Evolutionary conservation across 2,113 vertebrate species (phyloP), one percentile per base, ranked within the genome.

Genomic region (Prunella fulvescens): DNA sequence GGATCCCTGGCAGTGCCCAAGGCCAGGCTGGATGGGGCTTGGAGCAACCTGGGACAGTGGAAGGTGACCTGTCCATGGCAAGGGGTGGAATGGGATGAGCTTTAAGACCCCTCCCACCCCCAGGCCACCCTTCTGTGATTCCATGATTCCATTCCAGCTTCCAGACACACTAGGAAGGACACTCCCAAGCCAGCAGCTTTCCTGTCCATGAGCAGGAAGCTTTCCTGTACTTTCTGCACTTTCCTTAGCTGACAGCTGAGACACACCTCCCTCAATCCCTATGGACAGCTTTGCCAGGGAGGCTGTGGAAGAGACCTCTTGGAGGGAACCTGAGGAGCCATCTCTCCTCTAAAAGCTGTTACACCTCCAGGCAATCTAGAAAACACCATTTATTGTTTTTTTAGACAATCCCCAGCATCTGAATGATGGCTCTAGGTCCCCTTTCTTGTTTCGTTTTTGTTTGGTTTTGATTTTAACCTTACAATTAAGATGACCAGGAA

Each of bases 381-480:
- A 90, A 61, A 24, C 7, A 25, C 12, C 14, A 3, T 58, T n/a
- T 4, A 3, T 62, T 19, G 22, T n/a, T 77, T 64, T 10, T 28
- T 9, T 37, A 66, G 5, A 26, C 9, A 14, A 40, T 19, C 9
- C 42, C 40, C 35, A 64, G 11, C 17, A n/a, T n/a, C 25, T 11
- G 3, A 78, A 16, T 1, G 1, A 29, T 0, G 1, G 29, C 8
- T 51, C 7, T 51, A 42, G 14, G 4, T 35, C 5, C 6, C 15
- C 18, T n/a, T 70, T 42, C 28, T 51, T 37, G 35, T 24, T 19
- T 31, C 17, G 7, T 42, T 19, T 16, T 20, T 9, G 14, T 57
- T 31, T 65, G 24, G 2, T 40, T 20, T 25, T 40, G n/a, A n/a
- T 35, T 16, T 35, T 7, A 3, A 10, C 9, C 28, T 58, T 56